phyloP scores from a whole-genome alignment of 1,140 invertebrate genomes.

The Dreissena rostriformis region DNA sequence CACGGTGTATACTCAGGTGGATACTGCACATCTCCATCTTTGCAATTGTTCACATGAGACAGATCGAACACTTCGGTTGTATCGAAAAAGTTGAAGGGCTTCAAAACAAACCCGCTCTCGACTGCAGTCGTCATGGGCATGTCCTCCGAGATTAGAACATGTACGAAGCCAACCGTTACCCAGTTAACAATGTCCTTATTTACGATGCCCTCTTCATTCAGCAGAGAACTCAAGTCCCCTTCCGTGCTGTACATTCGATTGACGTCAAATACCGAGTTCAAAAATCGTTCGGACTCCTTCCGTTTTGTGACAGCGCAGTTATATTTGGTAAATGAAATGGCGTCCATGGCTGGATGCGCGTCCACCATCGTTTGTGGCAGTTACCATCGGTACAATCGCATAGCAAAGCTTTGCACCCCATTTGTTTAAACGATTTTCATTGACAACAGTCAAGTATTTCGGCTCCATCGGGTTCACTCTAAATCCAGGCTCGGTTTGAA shows the following conservation, averaged over 20 bases:
- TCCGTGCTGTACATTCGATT: conserved; percentile 46
- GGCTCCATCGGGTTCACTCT: conserved; percentile 35
- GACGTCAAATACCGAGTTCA: conserved; percentile 40
- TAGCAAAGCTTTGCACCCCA: conserved; percentile 52
- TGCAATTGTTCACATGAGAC: too few relatives aligned
- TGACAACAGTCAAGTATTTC: conserved; percentile 53
- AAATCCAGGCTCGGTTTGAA: conserved; percentile 38
- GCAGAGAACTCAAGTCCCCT: conserved; percentile 35
- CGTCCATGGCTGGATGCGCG: conserved; percentile 44
- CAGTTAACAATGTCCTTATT: conserved; percentile 53
- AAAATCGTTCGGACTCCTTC: conserved; percentile 48
- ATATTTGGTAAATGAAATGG: conserved; percentile 58
- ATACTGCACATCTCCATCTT: too few relatives aligned
- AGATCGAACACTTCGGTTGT: conserved; percentile 51
- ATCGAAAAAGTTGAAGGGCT: conserved; percentile 60
- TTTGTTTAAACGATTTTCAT: conserved; percentile 53
- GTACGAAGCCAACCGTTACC: conserved; percentile 55
- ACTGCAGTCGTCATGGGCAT: conserved; percentile 54
- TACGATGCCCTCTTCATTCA: conserved; percentile 48
- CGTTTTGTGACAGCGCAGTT: conserved; percentile 58
- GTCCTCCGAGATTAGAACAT: conserved; percentile 53
- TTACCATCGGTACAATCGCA: conserved; percentile 41
- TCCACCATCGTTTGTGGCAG: conserved; percentile 35
- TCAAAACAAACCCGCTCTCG: conserved; percentile 48
- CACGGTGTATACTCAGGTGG: too few relatives aligned